Evolutionary conservation across 2,888 invertebrate species (phyloP).

Genomic region (Prostheceraeus crozeri): DNA sequence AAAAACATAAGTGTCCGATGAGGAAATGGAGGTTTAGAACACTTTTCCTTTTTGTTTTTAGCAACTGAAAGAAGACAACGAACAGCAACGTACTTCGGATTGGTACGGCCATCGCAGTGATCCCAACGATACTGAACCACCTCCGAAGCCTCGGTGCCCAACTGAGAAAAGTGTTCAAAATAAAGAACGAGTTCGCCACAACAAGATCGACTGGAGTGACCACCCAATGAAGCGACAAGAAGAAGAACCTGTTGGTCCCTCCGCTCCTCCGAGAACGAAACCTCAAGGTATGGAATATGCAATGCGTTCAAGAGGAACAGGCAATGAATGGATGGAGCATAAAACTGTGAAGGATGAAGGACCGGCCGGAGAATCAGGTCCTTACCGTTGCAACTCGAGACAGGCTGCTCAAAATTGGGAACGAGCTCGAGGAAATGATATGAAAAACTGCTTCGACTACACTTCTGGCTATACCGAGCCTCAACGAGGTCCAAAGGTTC

Average conservation of each 20-base stretch:
- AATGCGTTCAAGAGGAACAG: conserved; percentile 10
- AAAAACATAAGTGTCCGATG: too few relatives aligned
- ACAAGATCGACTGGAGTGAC: conserved; percentile 30
- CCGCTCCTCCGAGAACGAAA: conserved; percentile 7
- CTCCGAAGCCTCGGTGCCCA: not conserved
- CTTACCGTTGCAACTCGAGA: not conserved
- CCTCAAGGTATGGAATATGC: conserved; percentile 1
- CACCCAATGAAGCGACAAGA: not conserved
- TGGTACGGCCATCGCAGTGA: conserved; percentile 27
- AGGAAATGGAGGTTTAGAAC: too few relatives aligned
- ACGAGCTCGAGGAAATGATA: conserved; percentile 1
- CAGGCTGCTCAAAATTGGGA: conserved; percentile 9
- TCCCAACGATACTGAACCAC: not conserved
- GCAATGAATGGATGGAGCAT: conserved; percentile 21
- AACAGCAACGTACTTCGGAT: conserved; percentile 3
- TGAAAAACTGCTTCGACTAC: conserved; percentile 22
- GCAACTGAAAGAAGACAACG: conserved; percentile 25
- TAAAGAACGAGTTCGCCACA: conserved; percentile 6
- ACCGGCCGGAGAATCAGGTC: not conserved
- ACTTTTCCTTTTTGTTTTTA: too few relatives aligned
- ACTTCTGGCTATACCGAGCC: not conserved
- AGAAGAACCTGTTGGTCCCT: not conserved
- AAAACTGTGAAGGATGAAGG: not conserved
- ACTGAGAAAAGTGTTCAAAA: not conserved
- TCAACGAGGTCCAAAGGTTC: not conserved